Evolutionary conservation across 2,797 vertebrate genomes (phyloP).

Genomic region (Oceanodroma leucorhoa): DNA sequence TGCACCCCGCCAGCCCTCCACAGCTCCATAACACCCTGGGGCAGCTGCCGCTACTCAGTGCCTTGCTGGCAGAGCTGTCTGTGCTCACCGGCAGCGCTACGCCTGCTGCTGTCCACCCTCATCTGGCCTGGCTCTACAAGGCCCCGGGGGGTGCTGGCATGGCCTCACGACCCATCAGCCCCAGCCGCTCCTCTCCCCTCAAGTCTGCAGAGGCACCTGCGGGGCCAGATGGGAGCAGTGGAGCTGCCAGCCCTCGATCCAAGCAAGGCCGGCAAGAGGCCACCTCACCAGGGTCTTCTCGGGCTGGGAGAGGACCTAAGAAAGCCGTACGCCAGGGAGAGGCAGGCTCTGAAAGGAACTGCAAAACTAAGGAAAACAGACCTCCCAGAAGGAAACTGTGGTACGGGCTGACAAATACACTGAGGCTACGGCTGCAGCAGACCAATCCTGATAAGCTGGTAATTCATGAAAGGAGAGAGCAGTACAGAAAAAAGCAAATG

Average conservation of each 20-base stretch:
- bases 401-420: slow-evolving; percentile 86
- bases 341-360: slow-evolving; percentile 1
- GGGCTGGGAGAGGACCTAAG: not conserved
- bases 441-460: slow-evolving; percentile 68
- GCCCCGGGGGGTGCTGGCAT: not conserved
- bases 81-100: slow-evolving; percentile 69
- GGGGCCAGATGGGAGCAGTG: not conserved
- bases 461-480: slow-evolving; percentile 75
- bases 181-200: accelerated
- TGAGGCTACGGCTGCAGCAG: slow-evolving; percentile 82
- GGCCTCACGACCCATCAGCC: not conserved
- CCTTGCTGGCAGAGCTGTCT: slow-evolving; percentile 86
- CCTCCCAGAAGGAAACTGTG: slow-evolving; percentile 72
- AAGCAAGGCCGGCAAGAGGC: not conserved
- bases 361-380: slow-evolving; percentile 23
- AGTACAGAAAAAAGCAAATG: slow-evolving; percentile 58
- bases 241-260: not conserved
- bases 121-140: slow-evolving; percentile 75
- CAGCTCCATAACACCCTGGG: not conserved
- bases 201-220: not conserved
- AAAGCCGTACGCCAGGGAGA: slow-evolving; percentile 1
- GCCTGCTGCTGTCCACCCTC: slow-evolving; percentile 70
- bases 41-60: slow-evolving; percentile 86
- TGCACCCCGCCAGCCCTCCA: not conserved
- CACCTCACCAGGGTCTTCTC: not conserved